Evolutionary conservation across 2,113 vertebrate species (phyloP).

Genomic region (Ginglymostoma cirratum): DNA sequence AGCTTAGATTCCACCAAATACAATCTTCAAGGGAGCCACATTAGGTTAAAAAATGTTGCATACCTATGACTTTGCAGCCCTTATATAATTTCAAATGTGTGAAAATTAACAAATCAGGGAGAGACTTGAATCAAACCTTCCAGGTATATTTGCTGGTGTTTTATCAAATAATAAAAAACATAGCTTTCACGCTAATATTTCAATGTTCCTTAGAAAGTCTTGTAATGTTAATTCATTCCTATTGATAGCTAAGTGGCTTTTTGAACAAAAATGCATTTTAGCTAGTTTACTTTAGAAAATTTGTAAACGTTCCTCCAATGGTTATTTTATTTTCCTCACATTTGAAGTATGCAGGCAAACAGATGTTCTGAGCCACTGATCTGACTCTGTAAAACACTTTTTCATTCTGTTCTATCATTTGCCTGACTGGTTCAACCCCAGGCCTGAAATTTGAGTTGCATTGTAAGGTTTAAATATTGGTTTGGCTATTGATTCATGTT

Average conservation of each 20-base stretch:
- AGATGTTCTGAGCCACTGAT: not conserved
- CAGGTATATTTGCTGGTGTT: not conserved
- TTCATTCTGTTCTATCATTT: not conserved
- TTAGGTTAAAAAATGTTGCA: not conserved
- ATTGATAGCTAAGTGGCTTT: not conserved
- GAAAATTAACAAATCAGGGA: not conserved
- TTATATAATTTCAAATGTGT: not conserved
- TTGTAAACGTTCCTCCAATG: too few relatives aligned
- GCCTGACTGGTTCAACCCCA: not conserved
- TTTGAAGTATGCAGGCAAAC: not conserved
- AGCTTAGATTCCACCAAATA: not conserved
- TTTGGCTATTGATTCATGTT: not conserved
- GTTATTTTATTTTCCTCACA: too few relatives aligned
- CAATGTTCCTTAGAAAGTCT: not conserved
- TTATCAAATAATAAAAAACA: not conserved
- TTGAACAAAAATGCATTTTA: not conserved
- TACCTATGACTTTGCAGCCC: not conserved
- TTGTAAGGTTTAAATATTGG: not conserved
- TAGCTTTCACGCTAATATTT: not conserved
- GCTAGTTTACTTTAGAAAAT: too few relatives aligned
- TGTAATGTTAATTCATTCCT: not conserved
- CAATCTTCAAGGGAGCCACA: not conserved
- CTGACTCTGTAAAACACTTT: not conserved
- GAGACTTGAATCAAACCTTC: not conserved
- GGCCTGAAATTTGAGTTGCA: not conserved